phyloP scores from a whole-genome alignment of 2,797 vertebrate species.

The Sebastes goodei region DNA sequence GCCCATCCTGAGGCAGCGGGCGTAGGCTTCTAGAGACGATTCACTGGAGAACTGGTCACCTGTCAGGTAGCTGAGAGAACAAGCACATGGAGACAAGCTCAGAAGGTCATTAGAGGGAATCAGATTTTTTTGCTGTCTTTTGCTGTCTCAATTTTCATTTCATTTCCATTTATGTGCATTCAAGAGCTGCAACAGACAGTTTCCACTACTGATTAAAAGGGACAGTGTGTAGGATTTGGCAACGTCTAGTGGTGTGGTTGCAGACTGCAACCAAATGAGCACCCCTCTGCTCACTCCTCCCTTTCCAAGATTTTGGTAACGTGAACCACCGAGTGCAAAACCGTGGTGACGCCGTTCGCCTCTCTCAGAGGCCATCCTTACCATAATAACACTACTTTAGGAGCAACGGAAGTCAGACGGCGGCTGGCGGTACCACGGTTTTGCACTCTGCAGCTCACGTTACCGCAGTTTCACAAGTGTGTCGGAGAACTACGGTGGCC shows the following conservation, averaged over 20 bases:
- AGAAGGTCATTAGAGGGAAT: neutral
- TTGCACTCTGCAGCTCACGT: too few relatives aligned
- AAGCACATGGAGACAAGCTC: neutral
- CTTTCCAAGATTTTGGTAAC: too few relatives aligned
- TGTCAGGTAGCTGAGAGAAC: constrained; percentile 83
- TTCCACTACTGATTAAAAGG: neutral
- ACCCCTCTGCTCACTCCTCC: too few relatives aligned
- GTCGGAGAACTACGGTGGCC: too few relatives aligned
- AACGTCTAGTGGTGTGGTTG: rapidly evolving
- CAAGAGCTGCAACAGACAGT: neutral
- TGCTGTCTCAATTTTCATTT: neutral
- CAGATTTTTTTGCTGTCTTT: neutral
- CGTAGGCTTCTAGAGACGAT: constrained; percentile 95
- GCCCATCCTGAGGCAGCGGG: constrained; percentile 95
- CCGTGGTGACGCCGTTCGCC: too few relatives aligned
- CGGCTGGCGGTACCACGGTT: rapidly evolving
- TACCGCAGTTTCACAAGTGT: too few relatives aligned
- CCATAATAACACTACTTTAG: too few relatives aligned
- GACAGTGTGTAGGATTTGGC: too few relatives aligned
- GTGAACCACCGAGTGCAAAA: too few relatives aligned
- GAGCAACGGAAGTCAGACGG: too few relatives aligned
- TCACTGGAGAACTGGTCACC: constrained; percentile 98
- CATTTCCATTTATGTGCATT: neutral
- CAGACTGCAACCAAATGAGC: too few relatives aligned
- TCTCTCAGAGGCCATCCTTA: too few relatives aligned